Percentiles rank a stretch among this genome's conserved stretches.
phyloP scores from a whole-genome alignment of 2,888 invertebrate species.

The Sepioteuthis lessoniana region DNA sequence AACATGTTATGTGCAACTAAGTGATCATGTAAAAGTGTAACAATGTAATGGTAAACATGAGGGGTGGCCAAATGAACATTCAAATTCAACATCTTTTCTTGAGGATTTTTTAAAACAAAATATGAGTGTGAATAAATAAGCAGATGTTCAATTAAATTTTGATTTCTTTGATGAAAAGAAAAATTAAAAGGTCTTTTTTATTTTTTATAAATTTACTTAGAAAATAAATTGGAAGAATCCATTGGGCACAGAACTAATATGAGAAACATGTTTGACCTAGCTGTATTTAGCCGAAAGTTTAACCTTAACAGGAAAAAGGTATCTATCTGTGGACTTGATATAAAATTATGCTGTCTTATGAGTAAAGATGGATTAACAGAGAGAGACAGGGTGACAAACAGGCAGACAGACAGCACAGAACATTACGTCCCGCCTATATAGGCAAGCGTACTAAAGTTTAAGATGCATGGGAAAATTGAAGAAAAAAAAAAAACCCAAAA shows the following conservation, averaged over 20 bases:
- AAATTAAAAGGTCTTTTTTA: background rate
- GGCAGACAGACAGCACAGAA: conserved; percentile 42
- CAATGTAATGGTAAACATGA: background rate
- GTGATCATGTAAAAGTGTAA: background rate
- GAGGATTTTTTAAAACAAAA: background rate
- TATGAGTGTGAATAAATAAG: background rate
- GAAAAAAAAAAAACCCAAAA: background rate
- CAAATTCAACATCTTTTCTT: background rate
- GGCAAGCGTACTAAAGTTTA: conserved; percentile 39
- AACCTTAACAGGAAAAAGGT: conserved; percentile 1
- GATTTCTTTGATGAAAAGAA: background rate
- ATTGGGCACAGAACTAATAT: background rate
- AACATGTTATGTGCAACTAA: conserved; percentile 24
- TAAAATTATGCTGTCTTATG: conserved; percentile 37
- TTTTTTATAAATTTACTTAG: conserved; percentile 4
- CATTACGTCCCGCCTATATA: conserved; percentile 39
- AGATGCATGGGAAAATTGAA: conserved; percentile 33
- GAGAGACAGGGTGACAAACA: conserved; percentile 42
- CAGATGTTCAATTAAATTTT: background rate
- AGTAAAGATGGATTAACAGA: conserved; percentile 38
- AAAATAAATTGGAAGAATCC: background rate
- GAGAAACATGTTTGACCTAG: background rate
- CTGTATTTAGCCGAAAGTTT: conserved; percentile 14
- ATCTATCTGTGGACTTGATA: conserved; percentile 39
- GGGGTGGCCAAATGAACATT: conserved; percentile 11